Conservation (phyloP, 2,113 vertebrate genomes). For the Poicephalus gulielmi region DNA sequence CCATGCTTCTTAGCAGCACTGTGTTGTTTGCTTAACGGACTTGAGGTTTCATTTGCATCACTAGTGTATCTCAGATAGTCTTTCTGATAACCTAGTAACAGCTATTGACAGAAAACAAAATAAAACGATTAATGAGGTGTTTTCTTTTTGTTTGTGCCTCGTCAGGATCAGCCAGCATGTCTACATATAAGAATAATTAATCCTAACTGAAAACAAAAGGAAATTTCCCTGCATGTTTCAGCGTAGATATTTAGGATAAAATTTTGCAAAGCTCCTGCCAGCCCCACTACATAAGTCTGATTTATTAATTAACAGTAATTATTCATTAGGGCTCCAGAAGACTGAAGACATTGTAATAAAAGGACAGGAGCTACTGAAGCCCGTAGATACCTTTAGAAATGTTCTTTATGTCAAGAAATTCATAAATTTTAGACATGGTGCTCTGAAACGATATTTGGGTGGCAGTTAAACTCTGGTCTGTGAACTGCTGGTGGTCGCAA, state of each 20-base stretch:
- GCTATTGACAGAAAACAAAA: background rate
- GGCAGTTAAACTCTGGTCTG: background rate
- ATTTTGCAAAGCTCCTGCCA: background rate
- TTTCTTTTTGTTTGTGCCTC: background rate
- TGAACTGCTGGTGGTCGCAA: slow-evolving; percentile 49
- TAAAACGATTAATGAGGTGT: background rate
- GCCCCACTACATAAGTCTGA: background rate
- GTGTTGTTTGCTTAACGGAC: background rate
- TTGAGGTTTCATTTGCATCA: background rate
- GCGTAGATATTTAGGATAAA: background rate
- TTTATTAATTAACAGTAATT: background rate
- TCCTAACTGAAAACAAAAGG: background rate
- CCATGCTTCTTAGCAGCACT: background rate
- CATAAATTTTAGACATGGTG: background rate
- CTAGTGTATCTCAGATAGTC: background rate
- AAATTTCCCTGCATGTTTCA: background rate
- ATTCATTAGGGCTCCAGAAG: background rate
- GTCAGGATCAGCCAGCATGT: background rate
- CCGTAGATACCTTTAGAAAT: background rate
- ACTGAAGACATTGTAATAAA: background rate
- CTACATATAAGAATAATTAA: background rate
- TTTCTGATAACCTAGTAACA: background rate
- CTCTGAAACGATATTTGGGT: background rate
- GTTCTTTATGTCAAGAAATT: background rate
- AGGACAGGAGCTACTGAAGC: background rate